Evolutionary conservation across 2,888 invertebrate species (phyloP), one percentile per base, ranked within the genome.

Genomic region (Trichopria drosophilae): DNA sequence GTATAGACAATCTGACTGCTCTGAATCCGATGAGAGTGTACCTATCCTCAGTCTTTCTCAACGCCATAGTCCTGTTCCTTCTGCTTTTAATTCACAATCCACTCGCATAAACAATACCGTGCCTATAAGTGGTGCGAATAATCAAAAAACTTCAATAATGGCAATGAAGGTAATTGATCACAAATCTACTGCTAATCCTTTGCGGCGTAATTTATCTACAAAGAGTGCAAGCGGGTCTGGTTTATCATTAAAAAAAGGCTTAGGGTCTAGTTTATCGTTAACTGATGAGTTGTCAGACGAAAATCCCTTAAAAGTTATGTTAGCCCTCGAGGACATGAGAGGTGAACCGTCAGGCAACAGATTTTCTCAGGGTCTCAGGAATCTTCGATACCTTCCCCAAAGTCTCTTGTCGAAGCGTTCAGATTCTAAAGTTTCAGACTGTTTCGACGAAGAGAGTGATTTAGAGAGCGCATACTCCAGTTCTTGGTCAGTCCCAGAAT

Each of bases 261-360:
- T 51, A 1, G 63, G 61, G 28, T 70, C 69, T 13, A 68, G 56
- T 49, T 46, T 65, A 18, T 68, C 66, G 6, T 45, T 71, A 3
- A 57, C 61, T 42, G 67, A 71, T 49, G 75, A 75, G 53, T 61
- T 75, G 51, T n/a, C n/a, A n/a, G 66, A 75, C 36, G 72, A 78
- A 51, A 71, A 74, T 26, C 71, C 81, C 59, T 36, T 71, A 18
- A 62, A 57, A 51, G 59, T 62, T 29, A 64, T 80, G 37, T 68
- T 84, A 36, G 77, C 79, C 34, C 80, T 83, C 57, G 84, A 88
- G 77, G 80, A 83, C 67, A 78, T 81, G 71, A 74, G 84, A 59
- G 75, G 83, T 59, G 77, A 78, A 49, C 73, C 76, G 10, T 71
- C 77, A 4, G 72, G 79, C 60, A 76, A 79, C 58, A 68, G 79